Percentiles rank a stretch among this genome's conserved stretches.
phyloP scores from a whole-genome alignment of 1,140 invertebrate species.

The Hermatobates lingyangjiaoensis region DNA sequence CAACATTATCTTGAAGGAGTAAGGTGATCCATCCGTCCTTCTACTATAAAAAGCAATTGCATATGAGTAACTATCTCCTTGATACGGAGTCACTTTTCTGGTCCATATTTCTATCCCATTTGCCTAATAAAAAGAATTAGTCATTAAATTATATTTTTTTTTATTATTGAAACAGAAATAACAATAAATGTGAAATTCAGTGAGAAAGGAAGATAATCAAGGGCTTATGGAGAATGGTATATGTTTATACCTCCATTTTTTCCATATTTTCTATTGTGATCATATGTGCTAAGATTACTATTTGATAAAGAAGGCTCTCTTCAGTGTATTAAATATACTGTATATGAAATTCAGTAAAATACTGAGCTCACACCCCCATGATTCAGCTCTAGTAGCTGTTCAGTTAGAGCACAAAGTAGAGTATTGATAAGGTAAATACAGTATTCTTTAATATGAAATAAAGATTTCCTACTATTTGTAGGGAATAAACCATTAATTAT shows the following conservation, averaged over 20 bases:
- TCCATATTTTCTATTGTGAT: neutral
- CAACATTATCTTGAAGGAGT: constrained; percentile 29
- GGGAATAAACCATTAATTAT: too few species aligned
- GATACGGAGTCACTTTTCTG: constrained; percentile 25
- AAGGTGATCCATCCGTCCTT: constrained; percentile 37
- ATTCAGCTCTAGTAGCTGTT: too few species aligned
- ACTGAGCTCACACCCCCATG: too few species aligned
- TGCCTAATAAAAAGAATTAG: constrained; percentile 19
- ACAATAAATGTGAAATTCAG: neutral
- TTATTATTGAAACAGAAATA: neutral
- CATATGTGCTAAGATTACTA: neutral
- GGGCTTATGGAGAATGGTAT: neutral
- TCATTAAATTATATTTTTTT: neutral
- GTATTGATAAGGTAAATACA: too few species aligned
- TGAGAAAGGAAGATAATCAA: neutral
- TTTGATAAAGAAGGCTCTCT: neutral
- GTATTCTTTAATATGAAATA: too few species aligned
- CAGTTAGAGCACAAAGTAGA: too few species aligned
- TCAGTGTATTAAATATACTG: too few species aligned
- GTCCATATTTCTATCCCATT: constrained; percentile 30
- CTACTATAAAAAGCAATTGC: constrained; percentile 35
- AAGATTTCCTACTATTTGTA: too few species aligned
- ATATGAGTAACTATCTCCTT: constrained; percentile 25
- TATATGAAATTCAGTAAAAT: too few species aligned
- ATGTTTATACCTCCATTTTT: neutral